Evolutionary conservation across 2,888 invertebrate species (phyloP).

Genomic region (Acrobasis repandana): DNA sequence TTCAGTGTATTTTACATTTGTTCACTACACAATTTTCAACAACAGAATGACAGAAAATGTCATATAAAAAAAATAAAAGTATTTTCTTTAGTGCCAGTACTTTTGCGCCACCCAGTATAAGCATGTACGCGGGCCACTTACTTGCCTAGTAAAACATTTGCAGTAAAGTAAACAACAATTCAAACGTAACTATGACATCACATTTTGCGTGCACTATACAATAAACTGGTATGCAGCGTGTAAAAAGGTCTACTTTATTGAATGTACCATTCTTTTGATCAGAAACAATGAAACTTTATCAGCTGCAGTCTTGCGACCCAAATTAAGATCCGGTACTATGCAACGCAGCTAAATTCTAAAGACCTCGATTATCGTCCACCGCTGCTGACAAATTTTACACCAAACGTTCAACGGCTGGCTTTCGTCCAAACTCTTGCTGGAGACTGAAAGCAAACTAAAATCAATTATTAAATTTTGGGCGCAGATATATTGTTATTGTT

Average conservation of each 20-base stretch:
- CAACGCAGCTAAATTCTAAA: conserved; percentile 14
- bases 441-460: conserved; percentile 10
- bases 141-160: background rate
- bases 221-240: background rate
- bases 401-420: conserved; percentile 12
- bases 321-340: background rate
- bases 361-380: conserved; percentile 7
- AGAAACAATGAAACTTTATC: conserved; percentile 10
- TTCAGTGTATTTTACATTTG: too few relatives aligned
- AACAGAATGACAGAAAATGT: too few relatives aligned
- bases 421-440: conserved; percentile 14
- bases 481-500: conserved; percentile 1
- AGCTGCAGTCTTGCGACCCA: background rate
- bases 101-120: too few relatives aligned
- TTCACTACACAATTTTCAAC: too few relatives aligned
- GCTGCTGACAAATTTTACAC: conserved; percentile 12
- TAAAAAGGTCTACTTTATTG: conserved; percentile 9
- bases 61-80: too few relatives aligned
- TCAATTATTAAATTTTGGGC: conserved; percentile 19
- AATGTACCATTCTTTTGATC: conserved; percentile 5
- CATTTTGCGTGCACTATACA: background rate
- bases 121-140: background rate
- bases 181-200: background rate
- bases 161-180: background rate
- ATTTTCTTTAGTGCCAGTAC: too few relatives aligned